Evolutionary conservation across 2,888 invertebrate genomes (phyloP), one percentile per base, ranked within the genome.

Genomic region (Andrena camellia): DNA sequence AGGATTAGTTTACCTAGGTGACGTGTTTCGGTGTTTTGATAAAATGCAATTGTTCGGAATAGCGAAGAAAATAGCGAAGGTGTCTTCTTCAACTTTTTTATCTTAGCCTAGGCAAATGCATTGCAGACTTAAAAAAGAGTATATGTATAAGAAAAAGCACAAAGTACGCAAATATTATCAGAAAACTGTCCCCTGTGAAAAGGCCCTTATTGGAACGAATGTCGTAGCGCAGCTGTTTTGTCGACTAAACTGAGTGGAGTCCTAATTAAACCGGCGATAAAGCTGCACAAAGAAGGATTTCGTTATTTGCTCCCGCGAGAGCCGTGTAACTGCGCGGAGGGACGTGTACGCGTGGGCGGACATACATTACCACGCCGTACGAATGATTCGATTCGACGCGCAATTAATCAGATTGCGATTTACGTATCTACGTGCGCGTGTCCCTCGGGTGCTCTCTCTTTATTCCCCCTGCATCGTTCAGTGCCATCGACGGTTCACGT

Each of bases 371-470:
- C 75, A 67, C 60, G 78, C 71, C 77, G 73, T 77, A 87, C 82
- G 83, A 86, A 88, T 86, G 85, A 86, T 86, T 86, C 87, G 81
- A 88, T 88, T 89, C 85, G 88, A 83, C 81, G 84, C 83, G 84
- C 85, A 87, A 90, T 91, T 91, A 89, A 90, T 90, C 89, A 89
- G 84, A 79, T 85, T 85, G 84, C 86, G 83, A 85, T 81, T 89
- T 64, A 78, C 82, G 77, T 86, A 79, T 76, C 69, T 57, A 52
- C 69, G 71, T 78, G 63, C 74, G 63, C 73, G 64, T 76, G 67
- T 81, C 81, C 82, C 83, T 64, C 50, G 74, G 75, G 75, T 63
- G 62, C 60, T 48, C 80, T 81, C 80, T 17, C 78, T 78, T 71
- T 72, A 66, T 75, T 72, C 74, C 73, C 63, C 63, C 52, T 26